Percentiles rank a stretch among this genome's conserved stretches.
Conservation (phyloP, 2,113 vertebrate species). For the Formicarius rufipectus region DNA sequence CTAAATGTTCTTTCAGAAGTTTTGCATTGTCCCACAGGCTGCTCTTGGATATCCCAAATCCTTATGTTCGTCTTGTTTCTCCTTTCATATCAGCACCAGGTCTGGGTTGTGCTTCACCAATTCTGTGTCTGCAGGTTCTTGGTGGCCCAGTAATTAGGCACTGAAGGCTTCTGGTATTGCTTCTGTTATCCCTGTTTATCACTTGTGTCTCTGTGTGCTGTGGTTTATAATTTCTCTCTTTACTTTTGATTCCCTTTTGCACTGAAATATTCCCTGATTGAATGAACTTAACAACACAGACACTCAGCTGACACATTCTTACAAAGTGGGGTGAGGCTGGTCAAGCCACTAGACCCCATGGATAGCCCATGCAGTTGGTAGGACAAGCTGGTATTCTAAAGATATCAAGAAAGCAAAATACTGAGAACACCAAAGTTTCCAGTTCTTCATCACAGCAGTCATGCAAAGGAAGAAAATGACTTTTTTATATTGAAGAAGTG, state of each 20-base stretch:
- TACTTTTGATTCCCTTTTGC: not conserved
- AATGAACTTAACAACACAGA: not conserved
- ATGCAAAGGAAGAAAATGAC: not conserved
- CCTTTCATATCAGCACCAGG: not conserved
- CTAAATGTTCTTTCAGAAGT: not conserved
- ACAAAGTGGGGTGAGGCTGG: not conserved
- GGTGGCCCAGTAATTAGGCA: not conserved
- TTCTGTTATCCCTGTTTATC: not conserved
- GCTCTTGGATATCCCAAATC: not conserved
- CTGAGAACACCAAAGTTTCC: not conserved
- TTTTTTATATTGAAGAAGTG: not conserved
- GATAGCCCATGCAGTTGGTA: not conserved
- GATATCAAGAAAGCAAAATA: not conserved
- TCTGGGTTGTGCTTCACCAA: not conserved
- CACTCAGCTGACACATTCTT: not conserved
- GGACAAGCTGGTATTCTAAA: not conserved
- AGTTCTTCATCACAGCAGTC: not conserved
- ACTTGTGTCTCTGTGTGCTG: not conserved
- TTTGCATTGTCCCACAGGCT: not conserved
- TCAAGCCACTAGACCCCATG: not conserved
- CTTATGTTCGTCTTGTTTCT: rapidly evolving
- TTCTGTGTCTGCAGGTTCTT: not conserved
- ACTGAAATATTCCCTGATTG: not conserved
- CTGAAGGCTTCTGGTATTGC: not conserved
- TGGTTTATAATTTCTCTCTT: not conserved